Percentiles rank a stretch among this genome's conserved stretches.
Evolutionary conservation across 2,888 invertebrate species (phyloP).

Genomic region (Nemapogon koenigi): DNA sequence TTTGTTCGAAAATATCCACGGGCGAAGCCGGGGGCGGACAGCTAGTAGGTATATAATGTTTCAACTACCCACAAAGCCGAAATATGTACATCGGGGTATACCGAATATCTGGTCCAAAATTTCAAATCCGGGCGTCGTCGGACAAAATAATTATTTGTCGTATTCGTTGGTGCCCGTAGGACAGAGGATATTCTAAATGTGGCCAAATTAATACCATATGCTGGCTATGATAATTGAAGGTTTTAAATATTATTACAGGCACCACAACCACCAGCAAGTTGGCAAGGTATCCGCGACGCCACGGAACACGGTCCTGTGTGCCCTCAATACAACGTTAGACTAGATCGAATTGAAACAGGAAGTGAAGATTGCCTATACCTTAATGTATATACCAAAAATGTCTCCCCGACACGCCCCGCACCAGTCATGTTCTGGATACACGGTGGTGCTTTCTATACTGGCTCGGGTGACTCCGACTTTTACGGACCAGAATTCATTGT

Average conservation of each 20-base stretch:
- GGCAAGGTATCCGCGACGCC: slow-evolving; percentile 44
- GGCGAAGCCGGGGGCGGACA: no score
- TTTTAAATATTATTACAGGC: slow-evolving; percentile 34
- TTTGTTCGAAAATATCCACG: no score
- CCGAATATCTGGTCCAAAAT: no score
- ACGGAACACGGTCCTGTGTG: slow-evolving; percentile 45
- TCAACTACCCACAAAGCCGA: no score
- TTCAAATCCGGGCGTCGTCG: no score
- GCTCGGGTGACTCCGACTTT: slow-evolving; percentile 52
- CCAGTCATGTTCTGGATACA: slow-evolving; percentile 61
- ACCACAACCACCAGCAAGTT: slow-evolving; percentile 41
- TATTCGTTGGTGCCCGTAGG: no score
- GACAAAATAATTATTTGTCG: no score
- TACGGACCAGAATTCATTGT: slow-evolving; percentile 58
- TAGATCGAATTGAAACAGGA: slow-evolving; percentile 56
- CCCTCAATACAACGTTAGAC: slow-evolving; percentile 51
- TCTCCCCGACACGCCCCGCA: slow-evolving; percentile 22
- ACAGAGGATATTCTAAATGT: no score
- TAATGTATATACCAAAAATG: slow-evolving; percentile 66
- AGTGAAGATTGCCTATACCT: slow-evolving; percentile 72
- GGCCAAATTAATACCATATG: no score
- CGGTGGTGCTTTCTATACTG: slow-evolving; percentile 56
- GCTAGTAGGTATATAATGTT: no score
- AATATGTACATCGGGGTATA: no score
- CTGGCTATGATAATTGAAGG: no score